phyloP scores from a whole-genome alignment of 2,113 vertebrate species.

The Syrrhaptes paradoxus region DNA sequence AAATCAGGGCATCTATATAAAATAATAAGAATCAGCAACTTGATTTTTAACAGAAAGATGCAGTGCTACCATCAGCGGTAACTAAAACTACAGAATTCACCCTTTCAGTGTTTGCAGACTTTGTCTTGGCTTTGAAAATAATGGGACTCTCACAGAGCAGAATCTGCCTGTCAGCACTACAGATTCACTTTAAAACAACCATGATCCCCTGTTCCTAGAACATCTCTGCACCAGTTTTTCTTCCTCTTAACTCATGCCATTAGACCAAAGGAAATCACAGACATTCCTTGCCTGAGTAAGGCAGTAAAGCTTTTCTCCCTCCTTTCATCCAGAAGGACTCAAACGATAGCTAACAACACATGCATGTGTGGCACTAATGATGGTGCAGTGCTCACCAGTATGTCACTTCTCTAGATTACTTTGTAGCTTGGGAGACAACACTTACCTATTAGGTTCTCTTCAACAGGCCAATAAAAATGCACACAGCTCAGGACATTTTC shows the following conservation, averaged over 20 bases:
- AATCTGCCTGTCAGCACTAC: conserved; percentile 22
- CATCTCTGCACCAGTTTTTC: neutral
- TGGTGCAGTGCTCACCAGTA: neutral
- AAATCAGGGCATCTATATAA: conserved; percentile 57
- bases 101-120: conserved; percentile 21
- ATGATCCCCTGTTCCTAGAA: conserved; percentile 51
- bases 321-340: neutral
- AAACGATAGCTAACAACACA: neutral
- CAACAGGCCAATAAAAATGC: conserved; percentile 60
- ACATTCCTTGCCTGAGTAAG: neutral
- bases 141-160: neutral
- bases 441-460: conserved; percentile 12
- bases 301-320: neutral
- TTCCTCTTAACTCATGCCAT: conserved; percentile 1
- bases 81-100: conserved; percentile 42
- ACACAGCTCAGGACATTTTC: neutral
- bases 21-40: conserved; percentile 60
- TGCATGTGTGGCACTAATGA: neutral
- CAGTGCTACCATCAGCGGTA: conserved; percentile 49
- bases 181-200: conserved; percentile 25
- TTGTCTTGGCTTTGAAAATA: conserved; percentile 44
- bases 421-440: conserved; percentile 18
- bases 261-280: neutral
- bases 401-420: conserved; percentile 21
- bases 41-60: conserved; percentile 69